Percentiles rank a stretch among this genome's conserved stretches.
These are phyloP conservation scores for Pyrocoelia pectoralis DNA, from an alignment of 2,888 invertebrate genomes.

Conservation along the genomic window DNA sequence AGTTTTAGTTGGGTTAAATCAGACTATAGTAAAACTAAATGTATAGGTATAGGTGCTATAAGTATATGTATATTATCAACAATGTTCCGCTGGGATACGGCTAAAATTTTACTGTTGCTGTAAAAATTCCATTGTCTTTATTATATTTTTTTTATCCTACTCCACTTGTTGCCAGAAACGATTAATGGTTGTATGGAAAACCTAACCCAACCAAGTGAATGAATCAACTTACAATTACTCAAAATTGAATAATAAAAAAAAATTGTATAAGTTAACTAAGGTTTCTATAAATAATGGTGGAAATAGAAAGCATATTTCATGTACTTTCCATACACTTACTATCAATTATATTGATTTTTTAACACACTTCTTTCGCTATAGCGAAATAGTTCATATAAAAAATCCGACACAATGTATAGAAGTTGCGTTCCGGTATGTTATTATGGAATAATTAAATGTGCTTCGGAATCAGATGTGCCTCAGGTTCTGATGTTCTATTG, in stretches of 20 bases:
- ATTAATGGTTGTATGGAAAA: not conserved
- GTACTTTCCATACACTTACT: slow-evolving; percentile 37
- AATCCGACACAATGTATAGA: slow-evolving; percentile 31
- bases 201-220: slow-evolving; percentile 16
- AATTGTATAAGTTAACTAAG: slow-evolving; percentile 18
- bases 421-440: slow-evolving; percentile 38
- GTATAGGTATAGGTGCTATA: no score
- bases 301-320: slow-evolving; percentile 37
- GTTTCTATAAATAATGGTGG: slow-evolving; percentile 26
- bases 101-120: no score
- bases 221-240: slow-evolving; percentile 26
- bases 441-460: slow-evolving; percentile 38
- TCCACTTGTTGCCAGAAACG: not conserved
- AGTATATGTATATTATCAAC: no score
- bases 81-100: no score
- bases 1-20: no score
- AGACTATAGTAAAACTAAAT: no score
- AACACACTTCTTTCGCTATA: slow-evolving; percentile 36
- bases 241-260: slow-evolving; percentile 16
- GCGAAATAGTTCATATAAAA: slow-evolving; percentile 27
- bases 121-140: no score
- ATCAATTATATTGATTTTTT: slow-evolving; percentile 37
- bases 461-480: slow-evolving; percentile 37
- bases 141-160: not conserved
- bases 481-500: slow-evolving; percentile 36